Conservation (phyloP, 2,888 invertebrate species). For the Drosophila rubida region DNA sequence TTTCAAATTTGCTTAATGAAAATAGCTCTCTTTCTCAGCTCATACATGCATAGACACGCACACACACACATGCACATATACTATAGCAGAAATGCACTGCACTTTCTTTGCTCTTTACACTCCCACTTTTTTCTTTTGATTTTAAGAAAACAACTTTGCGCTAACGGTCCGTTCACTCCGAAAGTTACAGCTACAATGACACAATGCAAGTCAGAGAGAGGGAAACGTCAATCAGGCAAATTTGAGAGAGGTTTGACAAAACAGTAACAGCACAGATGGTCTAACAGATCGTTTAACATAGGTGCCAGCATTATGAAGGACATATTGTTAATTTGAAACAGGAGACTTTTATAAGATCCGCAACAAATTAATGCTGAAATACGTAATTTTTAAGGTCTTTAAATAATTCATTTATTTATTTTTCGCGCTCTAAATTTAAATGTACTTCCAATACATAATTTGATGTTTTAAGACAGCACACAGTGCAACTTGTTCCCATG, state of each 20-base stretch:
- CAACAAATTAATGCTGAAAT: not conserved
- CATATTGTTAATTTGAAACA: not conserved
- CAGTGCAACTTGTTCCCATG: not conserved
- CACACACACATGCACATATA: slow-evolving; percentile 27
- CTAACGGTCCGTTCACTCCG: slow-evolving; percentile 22
- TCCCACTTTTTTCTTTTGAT: slow-evolving; percentile 42
- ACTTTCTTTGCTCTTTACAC: slow-evolving; percentile 56
- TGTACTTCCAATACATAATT: not conserved
- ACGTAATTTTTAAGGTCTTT: too few relatives aligned
- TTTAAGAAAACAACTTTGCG: slow-evolving; percentile 12
- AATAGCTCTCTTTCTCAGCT: slow-evolving; percentile 19
- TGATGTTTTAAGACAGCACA: not conserved
- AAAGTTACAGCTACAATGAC: slow-evolving; percentile 42
- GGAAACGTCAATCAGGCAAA: not conserved
- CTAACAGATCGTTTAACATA: slow-evolving; percentile 20
- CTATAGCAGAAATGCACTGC: slow-evolving; percentile 45
- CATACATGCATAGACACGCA: slow-evolving; percentile 19
- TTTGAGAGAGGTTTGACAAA: not conserved
- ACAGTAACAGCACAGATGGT: slow-evolving; percentile 7
- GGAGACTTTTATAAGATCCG: not conserved
- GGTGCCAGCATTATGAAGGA: slow-evolving; percentile 2
- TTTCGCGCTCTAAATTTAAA: not conserved
- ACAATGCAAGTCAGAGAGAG: slow-evolving; percentile 23
- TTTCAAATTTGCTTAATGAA: slow-evolving; percentile 29
- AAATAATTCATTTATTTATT: not conserved